These are phyloP conservation scores for Lasius fuliginosus DNA, from an alignment of 2,888 invertebrate genomes.

Conservation along the genomic window DNA sequence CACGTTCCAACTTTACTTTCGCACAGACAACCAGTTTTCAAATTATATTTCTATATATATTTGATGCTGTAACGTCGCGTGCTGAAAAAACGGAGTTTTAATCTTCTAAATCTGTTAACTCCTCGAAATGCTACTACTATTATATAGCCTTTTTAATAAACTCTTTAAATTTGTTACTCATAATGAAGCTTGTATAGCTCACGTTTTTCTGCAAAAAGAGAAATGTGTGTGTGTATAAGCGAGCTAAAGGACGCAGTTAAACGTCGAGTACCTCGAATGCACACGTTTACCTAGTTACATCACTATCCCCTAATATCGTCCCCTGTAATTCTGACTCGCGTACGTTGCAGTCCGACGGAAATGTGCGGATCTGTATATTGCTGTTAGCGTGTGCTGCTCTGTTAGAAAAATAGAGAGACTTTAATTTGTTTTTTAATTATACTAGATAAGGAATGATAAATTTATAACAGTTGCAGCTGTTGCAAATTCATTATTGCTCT, in stretches of 20 bases:
- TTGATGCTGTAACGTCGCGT: not conserved
- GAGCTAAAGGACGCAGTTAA: constrained; percentile 7
- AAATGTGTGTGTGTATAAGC: not conserved
- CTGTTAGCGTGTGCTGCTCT: not conserved
- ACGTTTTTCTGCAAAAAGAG: constrained; percentile 1
- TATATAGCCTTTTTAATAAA: constrained; percentile 10
- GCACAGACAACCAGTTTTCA: not conserved
- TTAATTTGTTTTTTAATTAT: not conserved
- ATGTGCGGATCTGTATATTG: not conserved
- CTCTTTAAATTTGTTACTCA: constrained; percentile 23
- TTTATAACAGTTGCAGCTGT: not conserved
- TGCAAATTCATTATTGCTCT: too few relatives aligned
- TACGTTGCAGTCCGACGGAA: not conserved
- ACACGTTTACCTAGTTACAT: constrained; percentile 26
- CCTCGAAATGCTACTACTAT: not conserved
- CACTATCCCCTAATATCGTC: constrained; percentile 38
- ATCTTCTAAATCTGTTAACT: not conserved
- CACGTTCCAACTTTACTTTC: not conserved
- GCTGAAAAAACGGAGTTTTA: not conserved
- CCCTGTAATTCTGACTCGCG: constrained; percentile 22
- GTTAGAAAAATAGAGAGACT: not conserved
- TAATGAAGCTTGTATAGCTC: constrained; percentile 27
- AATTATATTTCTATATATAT: not conserved
- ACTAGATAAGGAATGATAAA: not conserved
- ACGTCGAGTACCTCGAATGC: constrained; percentile 25